Conservation (phyloP, 2,113 vertebrate species). For the Ctenomys sociabilis region DNA sequence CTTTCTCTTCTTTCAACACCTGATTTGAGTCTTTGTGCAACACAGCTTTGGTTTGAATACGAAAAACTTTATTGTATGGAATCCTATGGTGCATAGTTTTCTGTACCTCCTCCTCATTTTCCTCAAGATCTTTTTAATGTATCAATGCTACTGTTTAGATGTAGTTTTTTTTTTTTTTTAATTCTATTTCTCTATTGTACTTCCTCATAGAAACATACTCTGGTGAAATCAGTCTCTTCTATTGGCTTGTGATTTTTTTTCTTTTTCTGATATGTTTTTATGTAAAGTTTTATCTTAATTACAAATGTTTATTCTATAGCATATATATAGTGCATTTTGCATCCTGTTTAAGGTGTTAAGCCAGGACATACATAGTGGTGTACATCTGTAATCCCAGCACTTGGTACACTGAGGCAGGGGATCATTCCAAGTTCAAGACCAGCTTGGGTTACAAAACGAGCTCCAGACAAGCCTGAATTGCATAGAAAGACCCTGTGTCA, state of each 20-base stretch:
- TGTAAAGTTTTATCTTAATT: not conserved
- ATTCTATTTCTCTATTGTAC: not conserved
- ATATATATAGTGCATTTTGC: not conserved
- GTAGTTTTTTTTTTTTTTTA: not conserved
- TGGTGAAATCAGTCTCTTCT: not conserved
- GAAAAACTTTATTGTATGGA: not conserved
- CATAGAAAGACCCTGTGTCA: no score
- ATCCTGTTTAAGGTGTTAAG: no score
- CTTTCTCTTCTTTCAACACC: not conserved
- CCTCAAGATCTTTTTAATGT: not conserved
- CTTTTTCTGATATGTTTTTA: not conserved
- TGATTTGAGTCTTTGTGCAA: not conserved
- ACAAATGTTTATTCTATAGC: not conserved
- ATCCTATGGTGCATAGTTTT: not conserved
- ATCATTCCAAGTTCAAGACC: no score
- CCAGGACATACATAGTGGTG: no score
- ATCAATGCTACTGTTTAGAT: not conserved
- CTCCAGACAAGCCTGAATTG: no score
- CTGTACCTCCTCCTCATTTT: not conserved
- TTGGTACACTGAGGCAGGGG: no score
- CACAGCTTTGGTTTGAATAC: not conserved
- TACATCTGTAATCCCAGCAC: no score
- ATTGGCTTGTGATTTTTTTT: not conserved
- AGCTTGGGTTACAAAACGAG: no score
- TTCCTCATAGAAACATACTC: not conserved